phyloP scores from a whole-genome alignment of 53 echinoderm and acorn worm species.

The Crossaster papposus region DNA sequence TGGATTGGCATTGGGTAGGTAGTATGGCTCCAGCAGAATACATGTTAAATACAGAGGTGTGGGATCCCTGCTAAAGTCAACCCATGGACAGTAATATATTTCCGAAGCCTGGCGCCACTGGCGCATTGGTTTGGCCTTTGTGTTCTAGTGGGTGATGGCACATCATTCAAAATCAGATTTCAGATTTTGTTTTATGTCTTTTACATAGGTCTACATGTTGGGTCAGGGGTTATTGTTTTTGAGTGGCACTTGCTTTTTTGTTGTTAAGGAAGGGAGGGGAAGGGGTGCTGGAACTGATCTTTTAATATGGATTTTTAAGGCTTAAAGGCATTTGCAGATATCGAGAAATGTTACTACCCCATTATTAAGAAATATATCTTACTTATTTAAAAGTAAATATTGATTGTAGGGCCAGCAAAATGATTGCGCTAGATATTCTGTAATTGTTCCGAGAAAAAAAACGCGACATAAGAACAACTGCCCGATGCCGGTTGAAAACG shows the following conservation, averaged over 20 bases:
- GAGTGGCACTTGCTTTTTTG: neutral
- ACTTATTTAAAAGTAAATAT: no score
- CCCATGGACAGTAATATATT: constrained; percentile 36
- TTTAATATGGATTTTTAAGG: neutral
- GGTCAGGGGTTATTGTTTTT: neutral
- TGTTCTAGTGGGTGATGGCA: constrained; percentile 25
- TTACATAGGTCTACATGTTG: neutral
- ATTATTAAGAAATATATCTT: no score
- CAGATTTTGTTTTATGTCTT: neutral
- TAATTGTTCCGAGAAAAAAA: no score
- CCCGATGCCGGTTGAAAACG: no score
- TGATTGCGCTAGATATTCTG: no score
- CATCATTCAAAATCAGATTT: constrained; percentile 33
- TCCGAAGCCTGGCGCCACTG: constrained; percentile 46
- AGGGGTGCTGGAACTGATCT: neutral
- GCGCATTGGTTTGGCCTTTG: constrained; percentile 24
- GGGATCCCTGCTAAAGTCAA: constrained; percentile 38
- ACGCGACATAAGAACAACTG: no score
- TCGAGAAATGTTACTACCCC: neutral
- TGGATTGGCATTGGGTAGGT: constrained; percentile 42
- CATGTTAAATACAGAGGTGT: constrained; percentile 18
- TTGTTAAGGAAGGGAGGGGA: no score
- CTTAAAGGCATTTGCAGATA: neutral
- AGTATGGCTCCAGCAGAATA: constrained; percentile 5
- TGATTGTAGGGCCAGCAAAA: no score